These are phyloP conservation scores for Rhegmatorhina hoffmannsi DNA, from an alignment of 2,113 vertebrate species.

Conservation along the genomic window DNA sequence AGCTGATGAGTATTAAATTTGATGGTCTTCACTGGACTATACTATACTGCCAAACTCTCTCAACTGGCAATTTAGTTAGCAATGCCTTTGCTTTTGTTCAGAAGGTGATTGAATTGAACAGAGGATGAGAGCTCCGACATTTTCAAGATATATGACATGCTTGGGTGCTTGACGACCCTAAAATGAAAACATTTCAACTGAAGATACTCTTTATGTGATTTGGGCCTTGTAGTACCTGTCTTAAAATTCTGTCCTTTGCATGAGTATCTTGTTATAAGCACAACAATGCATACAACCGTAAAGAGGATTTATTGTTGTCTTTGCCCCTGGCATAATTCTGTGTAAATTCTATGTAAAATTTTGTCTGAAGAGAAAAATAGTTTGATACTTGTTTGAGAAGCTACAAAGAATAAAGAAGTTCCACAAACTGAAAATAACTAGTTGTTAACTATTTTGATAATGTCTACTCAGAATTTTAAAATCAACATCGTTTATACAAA, in stretches of 20 bases:
- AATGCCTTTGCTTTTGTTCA: neutral
- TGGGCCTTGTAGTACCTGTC: neutral
- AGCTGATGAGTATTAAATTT: neutral
- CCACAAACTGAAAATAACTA: neutral
- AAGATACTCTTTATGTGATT: neutral
- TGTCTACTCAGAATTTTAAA: neutral
- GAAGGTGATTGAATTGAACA: neutral
- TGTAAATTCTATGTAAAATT: neutral
- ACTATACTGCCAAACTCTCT: neutral
- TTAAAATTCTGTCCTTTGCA: neutral
- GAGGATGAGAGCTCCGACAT: neutral
- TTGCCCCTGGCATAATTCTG: neutral
- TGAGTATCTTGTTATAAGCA: neutral
- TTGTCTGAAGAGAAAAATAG: neutral
- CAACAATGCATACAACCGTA: neutral
- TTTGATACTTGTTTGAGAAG: neutral
- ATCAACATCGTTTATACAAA: neutral
- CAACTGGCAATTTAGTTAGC: neutral
- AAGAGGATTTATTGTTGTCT: neutral
- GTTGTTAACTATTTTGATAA: neutral
- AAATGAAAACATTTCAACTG: neutral
- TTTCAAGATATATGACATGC: rapidly evolving
- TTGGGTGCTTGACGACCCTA: neutral
- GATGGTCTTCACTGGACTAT: neutral
- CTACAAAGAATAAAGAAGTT: neutral